Conservation (phyloP, 2,888 invertebrate genomes). For the Pemphredon lugubris region DNA sequence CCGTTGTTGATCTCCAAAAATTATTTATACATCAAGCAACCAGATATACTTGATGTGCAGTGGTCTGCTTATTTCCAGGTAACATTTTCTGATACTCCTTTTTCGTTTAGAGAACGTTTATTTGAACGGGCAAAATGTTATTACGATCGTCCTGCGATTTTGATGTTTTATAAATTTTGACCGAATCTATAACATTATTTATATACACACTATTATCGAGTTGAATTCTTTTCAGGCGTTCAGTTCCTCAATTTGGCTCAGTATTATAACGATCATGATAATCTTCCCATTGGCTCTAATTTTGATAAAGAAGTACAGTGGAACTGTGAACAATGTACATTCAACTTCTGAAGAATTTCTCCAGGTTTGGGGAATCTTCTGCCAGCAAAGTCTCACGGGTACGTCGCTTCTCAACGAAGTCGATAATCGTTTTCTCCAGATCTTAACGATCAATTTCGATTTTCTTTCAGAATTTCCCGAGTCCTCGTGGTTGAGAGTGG, state of each 20-base stretch:
- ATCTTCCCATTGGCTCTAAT: conserved; percentile 38
- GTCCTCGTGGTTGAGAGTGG: conserved; percentile 23
- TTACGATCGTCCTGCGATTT: neutral
- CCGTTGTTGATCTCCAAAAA: conserved; percentile 50
- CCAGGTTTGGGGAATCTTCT: conserved; percentile 69
- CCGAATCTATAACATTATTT: too few relatives aligned
- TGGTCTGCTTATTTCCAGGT: conserved; percentile 66
- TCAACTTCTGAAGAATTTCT: conserved; percentile 53
- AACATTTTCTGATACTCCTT: too few relatives aligned
- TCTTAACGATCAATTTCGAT: neutral
- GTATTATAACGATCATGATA: conserved; percentile 38
- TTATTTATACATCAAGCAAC: conserved; percentile 46
- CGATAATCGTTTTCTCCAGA: neutral
- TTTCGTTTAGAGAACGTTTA: too few relatives aligned
- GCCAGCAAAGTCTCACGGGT: conserved; percentile 71
- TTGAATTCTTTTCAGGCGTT: conserved; percentile 28
- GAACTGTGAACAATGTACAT: neutral
- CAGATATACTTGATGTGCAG: conserved; percentile 27
- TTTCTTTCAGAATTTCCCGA: conserved; percentile 34
- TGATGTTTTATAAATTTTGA: too few relatives aligned
- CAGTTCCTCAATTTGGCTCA: conserved; percentile 50
- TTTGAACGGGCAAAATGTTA: neutral
- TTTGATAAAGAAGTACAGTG: conserved; percentile 37
- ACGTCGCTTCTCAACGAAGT: neutral
- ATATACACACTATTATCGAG: neutral